Base-by-base conservation (phyloP, 1,140 invertebrate genomes). In the Anthonomus grandis region DNA sequence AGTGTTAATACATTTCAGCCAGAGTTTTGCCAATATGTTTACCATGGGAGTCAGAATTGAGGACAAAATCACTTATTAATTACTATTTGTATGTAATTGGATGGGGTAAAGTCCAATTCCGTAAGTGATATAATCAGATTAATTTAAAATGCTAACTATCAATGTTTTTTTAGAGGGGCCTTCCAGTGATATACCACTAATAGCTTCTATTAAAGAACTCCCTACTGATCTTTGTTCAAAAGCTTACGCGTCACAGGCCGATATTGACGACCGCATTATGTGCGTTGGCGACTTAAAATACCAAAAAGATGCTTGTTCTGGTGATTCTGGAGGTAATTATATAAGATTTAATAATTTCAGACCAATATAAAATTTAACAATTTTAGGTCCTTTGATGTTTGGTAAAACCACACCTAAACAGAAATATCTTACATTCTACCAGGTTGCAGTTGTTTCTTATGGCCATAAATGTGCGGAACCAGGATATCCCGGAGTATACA, bases 251-350 rank as follows among this genome's bases (percentile, higher is more conserved):
- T 68, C 66, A 1, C 77, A 76, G 51, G 74, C 81, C 17, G 68
- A 83, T 1, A 86, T 90, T 6, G 82, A 87, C 42, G 59, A 77
- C 0, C 77, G 80, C 0, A 81, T 90, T 8, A 27, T 94, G 0
- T 95, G 91, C 66, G 92, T 90, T 3, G 90, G 90, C 10, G 82
- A 78, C 52, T 67, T 78, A 18, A 56, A 68, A 3, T 90, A 89
- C 0, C 85, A 86, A 13, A 86, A 87, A 68, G 91, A 93, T 71
- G 84, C 90, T 8, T 93, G 91, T 67, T 85, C 90, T 72, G 90
- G 90, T 13, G 91, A 93, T 72, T 92, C 89, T 24, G 90, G 90
- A 5, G 91, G 91, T 62, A 48, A 22, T 25, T 10, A 3, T 13
- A n/a, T n/a, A n/a, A n/a, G n/a, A n/a, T n/a, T n/a, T n/a, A n/a